Percentiles rank a stretch among this genome's conserved stretches.
phyloP scores from a whole-genome alignment of 2,888 invertebrate genomes.

The Artemia sp. region DNA sequence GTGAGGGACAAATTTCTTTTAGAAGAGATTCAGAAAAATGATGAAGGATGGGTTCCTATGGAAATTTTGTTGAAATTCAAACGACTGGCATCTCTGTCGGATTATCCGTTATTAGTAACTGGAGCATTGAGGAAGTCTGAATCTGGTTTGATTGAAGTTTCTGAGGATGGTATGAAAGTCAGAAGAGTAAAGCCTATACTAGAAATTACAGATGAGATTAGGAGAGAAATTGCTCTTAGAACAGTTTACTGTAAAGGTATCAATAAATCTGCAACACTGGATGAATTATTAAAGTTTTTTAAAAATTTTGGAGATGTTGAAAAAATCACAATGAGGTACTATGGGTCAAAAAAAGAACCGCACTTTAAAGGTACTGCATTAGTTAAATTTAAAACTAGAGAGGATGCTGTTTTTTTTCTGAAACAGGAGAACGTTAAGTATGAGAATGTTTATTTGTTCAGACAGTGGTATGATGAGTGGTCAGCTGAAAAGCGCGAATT shows the following conservation, averaged over 20 bases:
- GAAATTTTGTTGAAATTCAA: constrained; percentile 72
- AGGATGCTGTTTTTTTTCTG: constrained; percentile 61
- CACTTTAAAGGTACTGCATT: constrained; percentile 84
- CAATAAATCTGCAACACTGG: constrained; percentile 45
- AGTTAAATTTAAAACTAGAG: constrained; percentile 60
- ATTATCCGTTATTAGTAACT: constrained; percentile 49
- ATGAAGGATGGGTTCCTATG: constrained; percentile 58
- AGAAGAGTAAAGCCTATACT: constrained; percentile 59
- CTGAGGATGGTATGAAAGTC: constrained; percentile 51
- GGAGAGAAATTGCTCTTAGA: constrained; percentile 53
- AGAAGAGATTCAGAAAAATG: no score
- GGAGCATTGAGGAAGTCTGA: constrained; percentile 56
- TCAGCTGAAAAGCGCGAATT: constrained; percentile 30
- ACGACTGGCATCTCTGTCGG: constrained; percentile 52
- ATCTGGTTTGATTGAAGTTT: constrained; percentile 52
- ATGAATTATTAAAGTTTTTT: constrained; percentile 55
- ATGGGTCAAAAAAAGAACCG: constrained; percentile 39
- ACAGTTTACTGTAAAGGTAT: constrained; percentile 84
- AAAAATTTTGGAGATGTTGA: constrained; percentile 48
- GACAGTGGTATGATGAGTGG: constrained; percentile 47
- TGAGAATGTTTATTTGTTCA: constrained; percentile 44
- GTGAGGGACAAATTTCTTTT: no score
- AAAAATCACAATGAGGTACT: constrained; percentile 44
- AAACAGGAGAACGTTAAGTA: constrained; percentile 49
- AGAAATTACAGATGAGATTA: constrained; percentile 61